Evolutionary conservation across 2,797 vertebrate species (phyloP), one percentile per base, ranked within the genome.

Genomic region (Notoglanidium macrostoma): DNA sequence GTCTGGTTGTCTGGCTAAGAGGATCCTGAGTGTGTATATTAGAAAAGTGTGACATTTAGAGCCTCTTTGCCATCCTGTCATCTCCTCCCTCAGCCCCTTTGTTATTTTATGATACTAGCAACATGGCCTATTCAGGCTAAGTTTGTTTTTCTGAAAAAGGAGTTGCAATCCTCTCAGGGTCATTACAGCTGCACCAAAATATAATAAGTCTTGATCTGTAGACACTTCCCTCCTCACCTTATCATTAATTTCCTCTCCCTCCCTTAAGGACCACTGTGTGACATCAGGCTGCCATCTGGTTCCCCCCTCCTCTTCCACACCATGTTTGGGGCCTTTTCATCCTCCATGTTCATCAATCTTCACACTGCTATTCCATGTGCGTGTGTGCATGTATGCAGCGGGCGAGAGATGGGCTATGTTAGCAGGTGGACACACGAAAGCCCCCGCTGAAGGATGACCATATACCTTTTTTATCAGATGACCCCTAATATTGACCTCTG

Each of bases 381-480:
- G 77, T 77, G 85, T 87, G 78, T 40, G 40, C 87, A 68, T 76
- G 32, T 49, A 70, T 87, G 86, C 91, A 79, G 78, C 85, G 78
- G 78, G 86, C 19, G 77, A 84, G 49, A 91, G 84, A 76, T 74
- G 88, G 88, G 73, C 84, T 44, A 85, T 63, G 76, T 49, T 44
- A 89, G 87, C 92, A 88, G 80, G 80, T 90, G 92, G 90, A 89
- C 74, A 88, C 68, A 93, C 91, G 91, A 91, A 93, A 94, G 91
- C 80, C 79, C 63, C 76, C 44, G 65, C 92, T 88, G 93, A 87
- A 88, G 88, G 89, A 93, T 82, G 77, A 91, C 91, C 90, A 92
- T 92, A 92, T 93, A 92, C 88, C 49, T 49, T 2, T 89, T 88
- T 94, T 94, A 95, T 96, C 94, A 94, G 90, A 93, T 93, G 92